These are phyloP conservation scores for Ambastaia sidthimunki DNA, from an alignment of 2,797 vertebrate species.

Conservation along the genomic window DNA sequence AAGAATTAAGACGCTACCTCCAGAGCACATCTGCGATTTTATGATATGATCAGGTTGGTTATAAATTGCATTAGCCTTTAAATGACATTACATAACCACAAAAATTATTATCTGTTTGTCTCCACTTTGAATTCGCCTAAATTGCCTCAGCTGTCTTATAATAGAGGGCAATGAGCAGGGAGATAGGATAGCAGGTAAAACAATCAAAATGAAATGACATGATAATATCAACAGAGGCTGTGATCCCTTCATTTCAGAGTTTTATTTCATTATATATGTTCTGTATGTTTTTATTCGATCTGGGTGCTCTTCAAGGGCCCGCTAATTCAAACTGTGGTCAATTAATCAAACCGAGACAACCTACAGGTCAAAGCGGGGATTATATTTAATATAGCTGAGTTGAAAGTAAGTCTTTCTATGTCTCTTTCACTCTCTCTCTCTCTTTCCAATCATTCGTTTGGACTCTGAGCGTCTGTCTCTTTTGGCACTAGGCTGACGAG, in stretches of 20 bases:
- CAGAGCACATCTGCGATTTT: constrained; percentile 70
- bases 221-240: constrained; percentile 73
- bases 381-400: constrained; percentile 58
- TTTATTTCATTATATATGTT: constrained; percentile 76
- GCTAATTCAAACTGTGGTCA: constrained; percentile 78
- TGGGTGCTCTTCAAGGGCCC: constrained; percentile 49
- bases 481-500: constrained; percentile 54
- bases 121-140: constrained; percentile 71
- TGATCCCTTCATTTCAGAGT: constrained; percentile 65
- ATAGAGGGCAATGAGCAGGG: constrained; percentile 71
- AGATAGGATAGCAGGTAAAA: constrained; percentile 74
- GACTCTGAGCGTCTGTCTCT: constrained; percentile 45
- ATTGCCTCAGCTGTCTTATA: constrained; percentile 63
- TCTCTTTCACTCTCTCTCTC: constrained; percentile 33
- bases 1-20: constrained; percentile 52
- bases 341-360: constrained; percentile 64
- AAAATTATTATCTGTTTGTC: constrained; percentile 75
- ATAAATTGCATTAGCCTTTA: constrained; percentile 79
- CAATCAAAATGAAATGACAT: constrained; percentile 77
- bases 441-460: constrained; percentile 25
- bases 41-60: constrained; percentile 76
- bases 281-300: constrained; percentile 73
- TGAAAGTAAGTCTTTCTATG: not conserved
- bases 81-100: constrained; percentile 80
- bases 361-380: constrained; percentile 65